These are phyloP conservation scores for Chironomus striatipennis DNA, from an alignment of 1,140 invertebrate species.

Conservation along the genomic window DNA sequence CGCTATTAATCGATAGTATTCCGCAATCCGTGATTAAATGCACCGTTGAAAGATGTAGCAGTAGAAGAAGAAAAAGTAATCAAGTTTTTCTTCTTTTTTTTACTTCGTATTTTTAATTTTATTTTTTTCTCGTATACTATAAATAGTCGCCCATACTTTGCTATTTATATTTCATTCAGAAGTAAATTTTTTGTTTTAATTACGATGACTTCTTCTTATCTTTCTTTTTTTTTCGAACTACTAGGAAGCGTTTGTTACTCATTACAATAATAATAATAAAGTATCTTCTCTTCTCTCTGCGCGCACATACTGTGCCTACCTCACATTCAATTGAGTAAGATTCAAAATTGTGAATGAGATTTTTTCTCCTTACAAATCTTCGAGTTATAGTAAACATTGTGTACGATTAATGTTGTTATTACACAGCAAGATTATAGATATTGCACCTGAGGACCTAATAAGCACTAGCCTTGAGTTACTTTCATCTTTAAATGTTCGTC, in stretches of 20 bases:
- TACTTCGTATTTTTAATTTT: no score
- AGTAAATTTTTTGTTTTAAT: neutral
- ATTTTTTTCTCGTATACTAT: neutral
- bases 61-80: no score
- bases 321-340: neutral
- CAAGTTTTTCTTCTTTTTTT: no score
- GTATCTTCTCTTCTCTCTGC: no score
- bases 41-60: no score
- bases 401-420: neutral
- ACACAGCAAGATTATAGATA: no score
- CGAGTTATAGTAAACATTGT: neutral
- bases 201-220: slow-evolving; percentile 12
- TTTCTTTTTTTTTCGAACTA: neutral
- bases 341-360: neutral
- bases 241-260: neutral
- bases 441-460: neutral
- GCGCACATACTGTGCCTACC: neutral
- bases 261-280: no score
- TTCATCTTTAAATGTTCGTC: neutral
- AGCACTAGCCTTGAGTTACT: neutral
- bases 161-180: slow-evolving; percentile 9
- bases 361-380: neutral
- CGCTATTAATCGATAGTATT: no score
- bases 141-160: neutral
- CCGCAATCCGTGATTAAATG: no score